Evolutionary conservation across 1,140 invertebrate genomes (phyloP), one percentile per base, ranked within the genome.

Genomic region (Homalodisca vitripennis): DNA sequence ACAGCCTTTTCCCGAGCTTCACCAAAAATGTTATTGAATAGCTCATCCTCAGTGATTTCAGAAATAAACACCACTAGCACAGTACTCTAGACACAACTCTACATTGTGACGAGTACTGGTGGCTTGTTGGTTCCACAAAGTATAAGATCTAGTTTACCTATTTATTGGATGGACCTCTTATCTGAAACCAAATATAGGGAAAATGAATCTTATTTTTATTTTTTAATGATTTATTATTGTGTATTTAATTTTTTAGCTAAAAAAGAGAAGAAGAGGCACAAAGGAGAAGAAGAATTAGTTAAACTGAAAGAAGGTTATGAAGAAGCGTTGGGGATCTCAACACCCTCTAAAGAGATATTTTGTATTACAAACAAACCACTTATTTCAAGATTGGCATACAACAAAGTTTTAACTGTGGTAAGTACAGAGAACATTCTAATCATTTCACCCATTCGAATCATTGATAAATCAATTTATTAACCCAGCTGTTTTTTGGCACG

Each of bases 301-400:
- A 74, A 77, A n/a, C 70, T 74, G 60, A 79, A 77, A 73, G 75
- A 79, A 46, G 75, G 75, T 47, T 75, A 76, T 65, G 74, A 80
- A 69, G 77, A 74, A 76, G 77, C 93, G 29, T 83, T 92, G 70
- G 94, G 93, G 66, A 94, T 96, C 73, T 94, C 93, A 3, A 95
- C 93, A 20, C 93, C 93, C 2, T 95, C 93, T 65, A 94, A 95
- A 80, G 94, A 95, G 83, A 84, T 78, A 30, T 65, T 67, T 51
- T 72, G 53, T 48, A 31, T 47, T 62, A 73, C 67, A 1, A 74
- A 78, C 64, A 65, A 51, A 26, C 70, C 71, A 47, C 34, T 70
- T 51, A 75, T 78, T 0, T 75, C 76, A 53, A 77, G 75, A 72
- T 77, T 84, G 14, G 79, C 78, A 26, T 77, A 79, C 66, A 81